Evolutionary conservation across 2,888 invertebrate genomes (phyloP).

Genomic region (Volucella inanis): DNA sequence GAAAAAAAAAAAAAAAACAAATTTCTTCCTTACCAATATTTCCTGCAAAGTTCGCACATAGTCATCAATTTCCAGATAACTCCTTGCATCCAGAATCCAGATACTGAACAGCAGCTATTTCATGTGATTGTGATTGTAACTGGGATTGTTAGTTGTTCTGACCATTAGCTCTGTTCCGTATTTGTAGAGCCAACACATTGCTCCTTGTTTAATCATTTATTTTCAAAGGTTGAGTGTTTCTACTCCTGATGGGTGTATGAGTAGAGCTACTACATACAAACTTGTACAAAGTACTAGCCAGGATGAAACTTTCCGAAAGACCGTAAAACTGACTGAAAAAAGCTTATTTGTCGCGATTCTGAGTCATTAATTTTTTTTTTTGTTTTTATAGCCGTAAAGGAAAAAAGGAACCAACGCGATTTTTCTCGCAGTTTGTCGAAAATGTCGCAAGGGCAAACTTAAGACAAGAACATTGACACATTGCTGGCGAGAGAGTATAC

Average conservation of each 20-base stretch:
- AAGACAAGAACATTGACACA: constrained; percentile 55
- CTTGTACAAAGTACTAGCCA: no score
- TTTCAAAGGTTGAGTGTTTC: constrained; percentile 42
- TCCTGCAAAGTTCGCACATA: constrained; percentile 57
- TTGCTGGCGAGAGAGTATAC: constrained; percentile 16
- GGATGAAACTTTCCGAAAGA: constrained; percentile 25
- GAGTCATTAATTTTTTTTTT: constrained; percentile 55
- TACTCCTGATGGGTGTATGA: constrained; percentile 7
- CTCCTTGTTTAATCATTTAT: constrained; percentile 71
- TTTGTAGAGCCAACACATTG: constrained; percentile 33
- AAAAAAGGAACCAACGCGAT: constrained; percentile 9
- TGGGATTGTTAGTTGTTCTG: constrained; percentile 57
- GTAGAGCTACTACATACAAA: background rate
- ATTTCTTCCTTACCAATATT: constrained; percentile 30
- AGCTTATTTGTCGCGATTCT: constrained; percentile 70
- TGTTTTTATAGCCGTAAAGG: background rate
- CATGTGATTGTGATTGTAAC: constrained; percentile 53
- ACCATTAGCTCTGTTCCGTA: constrained; percentile 59
- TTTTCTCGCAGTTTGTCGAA: constrained; percentile 29
- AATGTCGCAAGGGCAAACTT: constrained; percentile 20
- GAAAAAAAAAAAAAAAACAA: background rate
- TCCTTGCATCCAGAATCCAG: constrained; percentile 18
- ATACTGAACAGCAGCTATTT: constrained; percentile 43
- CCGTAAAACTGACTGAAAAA: constrained; percentile 54
- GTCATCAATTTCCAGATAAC: constrained; percentile 69